Evolutionary conservation across 2,888 invertebrate species (phyloP).

Genomic region (Oxystoma pomonae): DNA sequence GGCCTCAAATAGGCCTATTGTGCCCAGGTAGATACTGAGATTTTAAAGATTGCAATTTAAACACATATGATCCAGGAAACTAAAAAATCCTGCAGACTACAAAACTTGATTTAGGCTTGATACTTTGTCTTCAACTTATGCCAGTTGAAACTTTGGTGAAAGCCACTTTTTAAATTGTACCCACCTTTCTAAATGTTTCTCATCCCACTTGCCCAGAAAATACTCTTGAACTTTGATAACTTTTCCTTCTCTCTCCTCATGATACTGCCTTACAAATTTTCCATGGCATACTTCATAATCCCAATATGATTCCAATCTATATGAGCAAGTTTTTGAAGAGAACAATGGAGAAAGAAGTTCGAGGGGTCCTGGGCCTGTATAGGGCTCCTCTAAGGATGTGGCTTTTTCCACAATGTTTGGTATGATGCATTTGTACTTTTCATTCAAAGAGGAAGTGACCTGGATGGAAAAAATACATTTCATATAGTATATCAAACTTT

Average conservation of each 20-base stretch:
- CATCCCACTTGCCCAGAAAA: constrained; percentile 74
- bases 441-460: constrained; percentile 72
- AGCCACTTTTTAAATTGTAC: neutral
- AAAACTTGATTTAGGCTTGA: too few species aligned
- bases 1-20: too few species aligned
- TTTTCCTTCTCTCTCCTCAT: constrained; percentile 89
- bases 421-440: constrained; percentile 77
- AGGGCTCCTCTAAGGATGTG: constrained; percentile 56
- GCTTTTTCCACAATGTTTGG: constrained; percentile 62
- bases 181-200: constrained; percentile 55
- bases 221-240: constrained; percentile 81
- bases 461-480: constrained; percentile 49
- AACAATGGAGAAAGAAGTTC: constrained; percentile 75
- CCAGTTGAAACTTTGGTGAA: too few species aligned
- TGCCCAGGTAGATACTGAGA: too few species aligned
- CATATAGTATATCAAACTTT: too few species aligned
- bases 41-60: too few species aligned
- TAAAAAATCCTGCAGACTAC: too few species aligned
- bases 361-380: constrained; percentile 72
- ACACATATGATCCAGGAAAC: too few species aligned
- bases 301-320: constrained; percentile 88
- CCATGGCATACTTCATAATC: constrained; percentile 97
- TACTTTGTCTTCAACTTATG: too few species aligned
- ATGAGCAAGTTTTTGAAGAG: constrained; percentile 51
- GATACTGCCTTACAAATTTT: constrained; percentile 85